phyloP scores from a whole-genome alignment of 2,888 invertebrate species.

The Leptinotarsa tumamoca region DNA sequence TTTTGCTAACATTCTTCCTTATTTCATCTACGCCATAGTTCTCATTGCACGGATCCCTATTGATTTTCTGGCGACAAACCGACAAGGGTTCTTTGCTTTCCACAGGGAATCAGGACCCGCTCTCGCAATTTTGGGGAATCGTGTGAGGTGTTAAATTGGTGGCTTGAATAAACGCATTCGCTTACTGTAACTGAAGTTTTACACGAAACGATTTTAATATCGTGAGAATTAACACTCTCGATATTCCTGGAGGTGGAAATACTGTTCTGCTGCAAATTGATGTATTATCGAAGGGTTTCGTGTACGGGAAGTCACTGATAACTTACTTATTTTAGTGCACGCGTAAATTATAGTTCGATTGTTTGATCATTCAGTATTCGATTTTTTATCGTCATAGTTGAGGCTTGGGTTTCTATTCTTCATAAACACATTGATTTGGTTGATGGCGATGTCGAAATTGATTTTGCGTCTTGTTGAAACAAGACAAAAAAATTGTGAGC shows the following conservation, averaged over 20 bases:
- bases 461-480: too few relatives aligned
- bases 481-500: too few relatives aligned
- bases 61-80: constrained; percentile 41
- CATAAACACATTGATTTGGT: too few relatives aligned
- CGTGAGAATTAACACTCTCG: constrained; percentile 17
- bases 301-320: constrained; percentile 6
- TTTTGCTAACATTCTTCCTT: constrained; percentile 18
- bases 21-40: constrained; percentile 31
- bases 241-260: constrained; percentile 2
- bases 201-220: constrained; percentile 16
- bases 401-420: too few relatives aligned
- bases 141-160: constrained; percentile 20
- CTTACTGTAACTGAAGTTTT: constrained; percentile 18
- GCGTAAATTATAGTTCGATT: neutral
- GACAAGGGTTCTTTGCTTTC: constrained; percentile 40
- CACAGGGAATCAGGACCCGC: constrained; percentile 33
- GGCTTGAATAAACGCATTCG: constrained; percentile 14
- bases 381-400: too few relatives aligned
- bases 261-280: constrained; percentile 4
- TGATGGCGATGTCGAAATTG: too few relatives aligned
- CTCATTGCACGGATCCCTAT: constrained; percentile 38
- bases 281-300: constrained; percentile 1
- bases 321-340: neutral
- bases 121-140: constrained; percentile 24
- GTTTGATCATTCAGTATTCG: neutral